These are phyloP conservation scores for Leptura quadrifasciata DNA, from an alignment of 2,888 invertebrate genomes.

Conservation along the genomic window DNA sequence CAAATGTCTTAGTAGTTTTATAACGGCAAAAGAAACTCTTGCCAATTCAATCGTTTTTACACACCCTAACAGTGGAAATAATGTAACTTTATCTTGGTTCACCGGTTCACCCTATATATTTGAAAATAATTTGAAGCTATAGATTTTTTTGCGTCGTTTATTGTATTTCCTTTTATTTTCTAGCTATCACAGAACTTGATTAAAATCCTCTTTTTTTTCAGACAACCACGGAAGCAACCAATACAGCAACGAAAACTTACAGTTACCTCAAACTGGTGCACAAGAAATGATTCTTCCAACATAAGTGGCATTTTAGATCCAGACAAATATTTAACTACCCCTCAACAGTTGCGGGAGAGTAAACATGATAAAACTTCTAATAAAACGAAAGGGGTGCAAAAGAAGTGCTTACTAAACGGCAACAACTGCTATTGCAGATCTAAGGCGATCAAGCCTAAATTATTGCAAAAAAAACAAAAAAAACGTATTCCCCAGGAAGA, in stretches of 20 bases:
- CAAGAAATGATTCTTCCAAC: constrained; percentile 57
- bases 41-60: too few species aligned
- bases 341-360: neutral
- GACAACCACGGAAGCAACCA: constrained; percentile 8
- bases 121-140: too few species aligned
- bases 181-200: too few species aligned
- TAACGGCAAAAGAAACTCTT: too few species aligned
- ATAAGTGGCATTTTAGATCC: constrained; percentile 55
- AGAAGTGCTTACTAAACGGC: constrained; percentile 45
- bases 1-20: too few species aligned
- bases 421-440: constrained; percentile 59
- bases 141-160: too few species aligned
- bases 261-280: constrained; percentile 48
- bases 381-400: constrained; percentile 33
- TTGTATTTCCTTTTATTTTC: too few species aligned
- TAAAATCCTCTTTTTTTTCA: constrained; percentile 24
- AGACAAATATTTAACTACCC: constrained; percentile 37
- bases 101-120: too few species aligned
- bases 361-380: neutral
- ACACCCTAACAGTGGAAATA: too few species aligned
- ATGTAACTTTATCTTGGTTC: too few species aligned
- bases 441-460: constrained; percentile 49
- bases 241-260: constrained; percentile 27
- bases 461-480: constrained; percentile 52
- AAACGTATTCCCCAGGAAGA: constrained; percentile 48